Percentiles rank a stretch among this genome's conserved stretches.
Evolutionary conservation across 92 coral and sea anemone species (phyloP).

Genomic region (Meandrina meandrites): DNA sequence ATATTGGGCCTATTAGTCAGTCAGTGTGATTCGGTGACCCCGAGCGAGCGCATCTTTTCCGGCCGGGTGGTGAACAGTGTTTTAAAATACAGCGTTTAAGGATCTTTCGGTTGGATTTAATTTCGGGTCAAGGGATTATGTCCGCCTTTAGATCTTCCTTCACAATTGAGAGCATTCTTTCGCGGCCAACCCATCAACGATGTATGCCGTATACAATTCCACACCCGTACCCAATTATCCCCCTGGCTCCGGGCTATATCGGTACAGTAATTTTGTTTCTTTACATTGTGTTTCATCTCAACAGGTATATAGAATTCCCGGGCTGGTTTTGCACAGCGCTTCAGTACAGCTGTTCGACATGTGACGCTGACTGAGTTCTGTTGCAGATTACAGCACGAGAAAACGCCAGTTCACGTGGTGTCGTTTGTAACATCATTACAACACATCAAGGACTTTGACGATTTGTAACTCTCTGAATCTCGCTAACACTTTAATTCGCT

Average conservation of each 20-base stretch:
- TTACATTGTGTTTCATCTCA: constrained; percentile 28
- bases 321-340: constrained; percentile 6
- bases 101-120: constrained; percentile 15
- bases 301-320: constrained; percentile 32
- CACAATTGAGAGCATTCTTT: constrained; percentile 94
- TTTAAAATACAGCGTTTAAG: constrained; percentile 27
- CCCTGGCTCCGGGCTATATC: constrained; percentile 80
- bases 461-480: constrained; percentile 24
- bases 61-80: constrained; percentile 24
- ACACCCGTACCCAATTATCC: constrained; percentile 83
- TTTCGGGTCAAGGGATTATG: constrained; percentile 46
- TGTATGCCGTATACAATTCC: constrained; percentile 74
- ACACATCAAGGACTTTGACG: constrained; percentile 41
- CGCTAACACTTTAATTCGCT: constrained; percentile 65
- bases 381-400: constrained; percentile 16
- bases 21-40: constrained; percentile 71
- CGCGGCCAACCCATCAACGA: constrained; percentile 92
- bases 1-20: constrained; percentile 80
- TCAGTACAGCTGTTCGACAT: constrained; percentile 22
- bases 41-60: constrained; percentile 29
- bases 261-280: constrained; percentile 62
- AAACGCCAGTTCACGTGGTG: constrained; percentile 35
- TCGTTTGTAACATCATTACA: constrained; percentile 24
- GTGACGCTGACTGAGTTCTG: constrained; percentile 5
- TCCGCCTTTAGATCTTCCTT: constrained; percentile 93